Conservation (phyloP, 1,140 invertebrate species). For the Pseudobourletiella spinata region DNA sequence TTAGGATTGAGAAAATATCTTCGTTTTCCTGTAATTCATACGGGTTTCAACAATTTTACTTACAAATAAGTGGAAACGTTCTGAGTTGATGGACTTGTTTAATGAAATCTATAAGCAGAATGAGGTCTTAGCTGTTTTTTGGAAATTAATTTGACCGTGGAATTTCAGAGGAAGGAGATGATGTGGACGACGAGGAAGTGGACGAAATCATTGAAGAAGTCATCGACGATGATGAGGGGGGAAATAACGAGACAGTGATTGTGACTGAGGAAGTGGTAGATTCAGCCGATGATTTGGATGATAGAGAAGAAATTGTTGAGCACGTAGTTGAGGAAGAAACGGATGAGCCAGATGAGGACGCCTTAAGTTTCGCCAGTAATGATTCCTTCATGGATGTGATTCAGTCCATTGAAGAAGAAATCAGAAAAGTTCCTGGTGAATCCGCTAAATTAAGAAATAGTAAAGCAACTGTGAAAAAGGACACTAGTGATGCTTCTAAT, state of each 20-base stretch:
- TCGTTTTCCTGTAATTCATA: too few relatives aligned
- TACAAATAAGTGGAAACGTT: too few relatives aligned
- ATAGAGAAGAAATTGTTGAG: background rate
- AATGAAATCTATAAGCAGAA: too few relatives aligned
- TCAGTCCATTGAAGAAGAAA: background rate
- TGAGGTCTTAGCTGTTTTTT: too few relatives aligned
- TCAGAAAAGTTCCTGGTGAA: background rate
- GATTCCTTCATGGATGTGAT: conserved; percentile 4
- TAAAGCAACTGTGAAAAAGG: too few relatives aligned
- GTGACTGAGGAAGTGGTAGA: conserved; percentile 1
- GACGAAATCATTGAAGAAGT: conserved; percentile 11
- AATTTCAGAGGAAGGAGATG: conserved; percentile 5
- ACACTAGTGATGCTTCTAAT: background rate
- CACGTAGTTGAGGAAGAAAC: background rate
- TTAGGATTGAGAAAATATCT: too few relatives aligned
- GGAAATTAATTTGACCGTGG: background rate
- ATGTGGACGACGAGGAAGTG: conserved; percentile 7
- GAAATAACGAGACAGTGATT: background rate
- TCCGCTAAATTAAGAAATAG: background rate
- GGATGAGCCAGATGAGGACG: background rate
- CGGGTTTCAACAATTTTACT: too few relatives aligned
- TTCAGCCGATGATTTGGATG: background rate
- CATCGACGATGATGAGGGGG: conserved; percentile 1
- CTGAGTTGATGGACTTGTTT: too few relatives aligned
- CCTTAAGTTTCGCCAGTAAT: conserved; percentile 10